Base-by-base conservation (phyloP, 2,888 invertebrate species). In the Chymomyza procnemis region DNA sequence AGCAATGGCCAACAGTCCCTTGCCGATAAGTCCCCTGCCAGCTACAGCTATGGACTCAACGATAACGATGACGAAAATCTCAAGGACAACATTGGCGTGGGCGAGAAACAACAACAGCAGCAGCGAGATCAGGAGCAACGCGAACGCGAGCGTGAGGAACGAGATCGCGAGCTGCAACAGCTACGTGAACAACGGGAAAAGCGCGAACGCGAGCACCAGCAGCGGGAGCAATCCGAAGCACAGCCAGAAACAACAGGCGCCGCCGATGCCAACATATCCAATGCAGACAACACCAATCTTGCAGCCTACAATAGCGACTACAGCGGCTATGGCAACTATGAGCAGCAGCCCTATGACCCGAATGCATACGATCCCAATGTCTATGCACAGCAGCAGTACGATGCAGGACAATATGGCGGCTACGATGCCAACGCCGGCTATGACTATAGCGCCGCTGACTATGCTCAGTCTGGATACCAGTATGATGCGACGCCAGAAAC, bases 11-110 rank as follows among this genome's bases (percentile, higher is more conserved):
- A 67, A 46, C 66, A 57, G 59, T 54, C 61, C 55, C 57, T 66
- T 41, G 34, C 12, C 34, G 34, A 64, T 57, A 63, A 76, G 66
- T 63, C 79, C 74, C 73, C 85, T 54, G 74, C 77, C 62, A 70
- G 58, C 71, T 84, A 83, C 73, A 79, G 79, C 64, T 87, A 88
- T 69, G 88, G 88, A 77, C 79, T 85, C 83, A 84, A 82, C 76
- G 88, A 89, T 82, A 83, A 87, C 82, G 90, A 91, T 74, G 90
- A 90, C 77, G 91, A 91, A 82, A 91, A 90, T 82, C 88, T 89
- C 89, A 91, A 90, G 73, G 90, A 91, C 81, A 89, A 89, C 78
- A 79, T 89, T 82, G 89, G 89, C 73, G 85, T 88, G 85, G 89
- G 90, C 78, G 90, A 89, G 69, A 90, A 91, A 66, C 83, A 89